Evolutionary conservation across 1,140 invertebrate species (phyloP), one percentile per base, ranked within the genome.

Genomic region (Argopecten irradians): DNA sequence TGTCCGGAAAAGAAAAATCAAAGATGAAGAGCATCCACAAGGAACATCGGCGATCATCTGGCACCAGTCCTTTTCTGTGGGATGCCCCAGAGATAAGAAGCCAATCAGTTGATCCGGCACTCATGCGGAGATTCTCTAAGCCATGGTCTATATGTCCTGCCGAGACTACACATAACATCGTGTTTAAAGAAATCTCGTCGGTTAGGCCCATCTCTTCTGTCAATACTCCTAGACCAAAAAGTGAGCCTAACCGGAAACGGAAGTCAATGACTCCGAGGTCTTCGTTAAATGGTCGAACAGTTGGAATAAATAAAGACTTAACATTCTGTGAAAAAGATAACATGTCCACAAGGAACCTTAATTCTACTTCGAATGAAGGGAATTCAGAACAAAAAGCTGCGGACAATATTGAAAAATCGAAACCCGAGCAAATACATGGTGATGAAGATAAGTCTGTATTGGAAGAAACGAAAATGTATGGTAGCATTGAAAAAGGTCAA

Each of bases 91-190:
- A 89, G 3, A 33, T 84, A 34, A 9, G 39, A 16, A 83, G 84
- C 9, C 84, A 87, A 32, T 87, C 35, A 13, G 35, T 87, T 16
- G 83, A 85, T 32, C 34, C 82, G 35, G 8, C 55, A 28, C 55
- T 71, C 16, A 39, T 89, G 86, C 83, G 84, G 46, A 28, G 86
- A 34, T 87, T 55, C 28, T 39, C 82, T 14, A 85, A 86, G 32
- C 89, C 89, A 34, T 89, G 89, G 89, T 89, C 89, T 0, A 84
- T 86, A 8, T 87, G 86, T 14, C 83, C 89, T 28, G 22, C n/a
- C n/a, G 86, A 87, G 85, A 71, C 89, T 16, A 89, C 89, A 2
- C 87, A 87, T 41, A 89, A 89, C 85, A 86, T 89, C 1, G 28
- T 89, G 41, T 87, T 46, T 32, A 87, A 83, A n/a, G 86, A 87